Base-by-base conservation (phyloP, 2,113 vertebrate species). In the Mus musculus region DNA sequence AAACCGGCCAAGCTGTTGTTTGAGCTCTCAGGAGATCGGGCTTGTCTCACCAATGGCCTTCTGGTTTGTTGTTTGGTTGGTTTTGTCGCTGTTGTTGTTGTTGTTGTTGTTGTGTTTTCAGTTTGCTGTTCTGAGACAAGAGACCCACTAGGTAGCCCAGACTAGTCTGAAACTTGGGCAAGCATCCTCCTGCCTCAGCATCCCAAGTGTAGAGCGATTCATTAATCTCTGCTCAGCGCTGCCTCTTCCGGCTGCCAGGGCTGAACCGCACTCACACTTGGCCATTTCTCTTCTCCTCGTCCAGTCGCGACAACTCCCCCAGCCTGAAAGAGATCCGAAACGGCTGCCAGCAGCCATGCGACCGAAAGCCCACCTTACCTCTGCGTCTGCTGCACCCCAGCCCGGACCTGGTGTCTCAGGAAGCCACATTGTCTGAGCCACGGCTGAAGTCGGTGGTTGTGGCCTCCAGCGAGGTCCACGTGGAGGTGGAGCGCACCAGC, bases 261-360 rank as follows among this genome's bases (percentile, higher is more conserved):
- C 36, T 17, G 14, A 20, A 22, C 20, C 39, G 1, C 4, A 67
- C 36, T 4, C 42, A 26, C 1, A 19, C 1, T 19, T 46, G 33
- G 3, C 17, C 1, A 1, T 36, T 11, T 49, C 17, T 26, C 42
- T 59, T 10, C 0, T 1, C n/a, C 49, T 78, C 63, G n/a, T 8
- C 0, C 97, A 99, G 99, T 69, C 99, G 99, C 7, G 99, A 99
- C 98, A 99, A 99, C 97, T 99, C 99, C 22, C 99, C 99, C 9
- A 99, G 99, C 98, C 99, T 99, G 98, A 99, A 99, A 98, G 99
- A 99, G 98, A 99, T 99, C 97, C 98, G 99, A 72, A 99, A 99
- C 0, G 99, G 99, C 94, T 99, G 99, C 98, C 99, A 99, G 98
- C 99, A 99, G 98, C 99, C 99, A 65, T 99, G 99, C 0, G 99